Percentiles rank a stretch among this genome's conserved stretches.
These are phyloP conservation scores for Lepus oiostolus DNA, from an alignment of 2,797 vertebrate species.

Conservation along the genomic window DNA sequence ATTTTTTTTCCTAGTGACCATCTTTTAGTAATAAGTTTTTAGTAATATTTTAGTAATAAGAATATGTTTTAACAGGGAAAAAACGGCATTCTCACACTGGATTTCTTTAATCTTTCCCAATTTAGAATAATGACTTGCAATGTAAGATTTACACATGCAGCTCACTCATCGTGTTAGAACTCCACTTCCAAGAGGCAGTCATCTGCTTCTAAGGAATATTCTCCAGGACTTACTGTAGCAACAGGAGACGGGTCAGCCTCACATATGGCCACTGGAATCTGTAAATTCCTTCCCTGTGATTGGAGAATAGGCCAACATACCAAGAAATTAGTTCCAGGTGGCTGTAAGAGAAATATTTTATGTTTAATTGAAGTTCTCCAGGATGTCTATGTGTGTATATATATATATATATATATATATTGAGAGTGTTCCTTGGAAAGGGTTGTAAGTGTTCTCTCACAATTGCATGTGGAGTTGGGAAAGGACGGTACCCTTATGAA, in stretches of 20 bases:
- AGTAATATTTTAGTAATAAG: background rate
- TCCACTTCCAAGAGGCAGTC: conserved; percentile 23
- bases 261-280: background rate
- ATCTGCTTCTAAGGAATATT: conserved; percentile 17
- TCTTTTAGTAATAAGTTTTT: background rate
- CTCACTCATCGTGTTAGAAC: conserved; percentile 35
- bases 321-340: conserved; percentile 35
- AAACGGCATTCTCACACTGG: background rate
- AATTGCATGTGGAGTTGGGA: background rate
- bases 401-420: no score
- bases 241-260: background rate
- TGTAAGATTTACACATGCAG: conserved; percentile 38
- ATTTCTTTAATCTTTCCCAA: conserved; percentile 55
- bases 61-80: conserved; percentile 33
- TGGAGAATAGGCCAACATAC: background rate
- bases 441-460: background rate
- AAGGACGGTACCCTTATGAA: conserved; percentile 13
- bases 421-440: conserved; percentile 43
- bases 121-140: conserved; percentile 49
- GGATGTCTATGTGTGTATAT: background rate
- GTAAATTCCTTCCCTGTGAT: conserved; percentile 1
- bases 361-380: conserved; percentile 48
- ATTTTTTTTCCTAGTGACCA: background rate
- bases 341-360: conserved; percentile 24
- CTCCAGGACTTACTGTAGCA: background rate